Evolutionary conservation across 2,797 vertebrate species (phyloP).

Genomic region (Nyctalus aviator): DNA sequence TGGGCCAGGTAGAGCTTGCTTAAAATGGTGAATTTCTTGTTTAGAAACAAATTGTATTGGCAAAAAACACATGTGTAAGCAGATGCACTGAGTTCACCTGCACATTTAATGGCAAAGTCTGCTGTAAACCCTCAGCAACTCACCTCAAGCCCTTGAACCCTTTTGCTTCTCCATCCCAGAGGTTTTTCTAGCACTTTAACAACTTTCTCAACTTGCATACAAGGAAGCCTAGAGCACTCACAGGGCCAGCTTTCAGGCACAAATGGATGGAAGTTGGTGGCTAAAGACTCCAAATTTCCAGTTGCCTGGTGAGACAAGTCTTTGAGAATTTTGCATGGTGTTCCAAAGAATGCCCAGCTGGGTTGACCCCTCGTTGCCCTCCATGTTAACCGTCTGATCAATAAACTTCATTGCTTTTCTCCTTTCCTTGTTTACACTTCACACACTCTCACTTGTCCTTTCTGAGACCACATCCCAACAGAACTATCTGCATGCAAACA

Average conservation of each 20-base stretch:
- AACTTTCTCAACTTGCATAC: background rate
- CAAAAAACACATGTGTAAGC: background rate
- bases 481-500: constrained; percentile 11
- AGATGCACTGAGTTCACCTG: background rate
- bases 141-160: background rate
- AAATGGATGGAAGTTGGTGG: background rate
- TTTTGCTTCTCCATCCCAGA: background rate
- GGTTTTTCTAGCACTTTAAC: background rate
- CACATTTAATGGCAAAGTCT: background rate
- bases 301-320: background rate
- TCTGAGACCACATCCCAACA: background rate
- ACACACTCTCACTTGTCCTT: background rate
- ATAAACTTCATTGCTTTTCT: background rate
- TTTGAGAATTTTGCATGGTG: background rate
- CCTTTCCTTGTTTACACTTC: background rate
- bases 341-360: background rate
- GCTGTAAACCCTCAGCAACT: background rate
- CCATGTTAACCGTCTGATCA: background rate
- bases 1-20: background rate
- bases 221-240: background rate
- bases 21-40: background rate
- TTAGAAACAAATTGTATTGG: background rate
- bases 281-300: background rate
- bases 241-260: background rate
- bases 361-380: background rate